Evolutionary conservation across 2,797 vertebrate genomes (phyloP).

Genomic region (Coranthus polyacanthus): DNA sequence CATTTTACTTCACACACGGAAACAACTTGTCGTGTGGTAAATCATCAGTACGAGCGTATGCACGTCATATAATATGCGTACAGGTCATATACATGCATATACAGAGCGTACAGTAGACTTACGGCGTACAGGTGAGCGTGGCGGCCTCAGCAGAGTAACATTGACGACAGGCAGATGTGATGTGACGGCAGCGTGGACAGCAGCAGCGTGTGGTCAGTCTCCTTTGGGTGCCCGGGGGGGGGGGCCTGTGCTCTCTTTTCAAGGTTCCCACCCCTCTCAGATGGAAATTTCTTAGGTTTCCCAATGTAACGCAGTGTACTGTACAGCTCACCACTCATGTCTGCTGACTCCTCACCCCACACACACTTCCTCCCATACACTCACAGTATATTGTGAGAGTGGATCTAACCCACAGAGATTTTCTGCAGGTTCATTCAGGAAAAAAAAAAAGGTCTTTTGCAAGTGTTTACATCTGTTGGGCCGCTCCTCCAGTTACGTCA

Average conservation of each 20-base stretch:
- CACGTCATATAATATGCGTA: too few relatives aligned
- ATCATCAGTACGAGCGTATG: too few relatives aligned
- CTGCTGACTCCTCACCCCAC: slow-evolving; percentile 31
- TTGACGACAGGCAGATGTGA: slow-evolving; percentile 15
- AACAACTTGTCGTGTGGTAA: too few relatives aligned
- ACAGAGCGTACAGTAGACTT: slow-evolving; percentile 32
- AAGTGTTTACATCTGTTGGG: slow-evolving; percentile 6
- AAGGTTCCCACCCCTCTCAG: slow-evolving; percentile 65
- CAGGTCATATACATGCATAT: background rate
- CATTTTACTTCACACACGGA: too few relatives aligned
- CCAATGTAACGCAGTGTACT: slow-evolving; percentile 68
- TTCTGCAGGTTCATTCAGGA: slow-evolving; percentile 1
- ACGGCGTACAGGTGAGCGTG: slow-evolving; percentile 44
- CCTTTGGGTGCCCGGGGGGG: slow-evolving; percentile 32
- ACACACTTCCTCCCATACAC: slow-evolving; percentile 20
- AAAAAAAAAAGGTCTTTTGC: background rate
- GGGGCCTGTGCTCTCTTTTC: slow-evolving; percentile 69
- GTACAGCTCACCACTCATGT: slow-evolving; percentile 52
- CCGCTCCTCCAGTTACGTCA: slow-evolving; percentile 25
- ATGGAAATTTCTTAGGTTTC: slow-evolving; percentile 85
- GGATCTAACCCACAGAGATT: background rate
- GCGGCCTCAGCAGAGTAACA: background rate
- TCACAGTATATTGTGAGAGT: background rate
- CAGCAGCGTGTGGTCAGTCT: slow-evolving; percentile 31
- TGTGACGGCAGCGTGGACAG: background rate